Percentiles rank a stretch among this genome's conserved stretches.
Evolutionary conservation across 1,140 invertebrate genomes (phyloP).

Genomic region (Andrena cerasifolii): DNA sequence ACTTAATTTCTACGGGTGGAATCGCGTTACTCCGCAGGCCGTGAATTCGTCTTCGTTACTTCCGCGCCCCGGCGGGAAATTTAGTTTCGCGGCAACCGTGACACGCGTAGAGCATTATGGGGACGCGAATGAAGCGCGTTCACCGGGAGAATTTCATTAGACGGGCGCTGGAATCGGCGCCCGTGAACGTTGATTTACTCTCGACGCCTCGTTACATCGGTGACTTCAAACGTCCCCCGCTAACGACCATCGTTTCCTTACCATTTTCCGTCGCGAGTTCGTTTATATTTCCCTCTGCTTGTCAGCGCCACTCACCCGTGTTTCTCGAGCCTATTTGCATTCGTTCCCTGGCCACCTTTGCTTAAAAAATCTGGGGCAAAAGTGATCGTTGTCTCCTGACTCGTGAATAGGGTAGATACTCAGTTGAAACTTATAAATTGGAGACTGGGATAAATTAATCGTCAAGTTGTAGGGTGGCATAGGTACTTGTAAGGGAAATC

Average conservation of each 20-base stretch:
- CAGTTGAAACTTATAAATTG: too few species aligned
- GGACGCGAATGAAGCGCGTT: background rate
- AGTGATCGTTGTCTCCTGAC: too few species aligned
- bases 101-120: constrained; percentile 14
- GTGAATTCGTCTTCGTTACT: constrained; percentile 47
- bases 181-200: constrained; percentile 16
- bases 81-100: background rate
- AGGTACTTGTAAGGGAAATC: too few species aligned
- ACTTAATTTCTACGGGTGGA: constrained; percentile 2
- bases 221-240: background rate
- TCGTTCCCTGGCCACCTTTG: too few species aligned
- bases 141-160: constrained; percentile 22
- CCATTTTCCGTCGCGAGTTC: background rate
- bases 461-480: too few species aligned
- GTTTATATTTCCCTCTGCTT: too few species aligned
- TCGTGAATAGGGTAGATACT: too few species aligned
- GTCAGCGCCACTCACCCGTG: too few species aligned
- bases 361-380: too few species aligned
- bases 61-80: constrained; percentile 33
- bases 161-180: background rate
- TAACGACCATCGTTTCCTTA: background rate
- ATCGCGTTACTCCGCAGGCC: background rate
- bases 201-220: background rate
- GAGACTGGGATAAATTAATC: too few species aligned
- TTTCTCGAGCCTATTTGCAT: too few species aligned